Conservation (phyloP, 2,113 vertebrate genomes). For the Atrichornis clamosus region DNA sequence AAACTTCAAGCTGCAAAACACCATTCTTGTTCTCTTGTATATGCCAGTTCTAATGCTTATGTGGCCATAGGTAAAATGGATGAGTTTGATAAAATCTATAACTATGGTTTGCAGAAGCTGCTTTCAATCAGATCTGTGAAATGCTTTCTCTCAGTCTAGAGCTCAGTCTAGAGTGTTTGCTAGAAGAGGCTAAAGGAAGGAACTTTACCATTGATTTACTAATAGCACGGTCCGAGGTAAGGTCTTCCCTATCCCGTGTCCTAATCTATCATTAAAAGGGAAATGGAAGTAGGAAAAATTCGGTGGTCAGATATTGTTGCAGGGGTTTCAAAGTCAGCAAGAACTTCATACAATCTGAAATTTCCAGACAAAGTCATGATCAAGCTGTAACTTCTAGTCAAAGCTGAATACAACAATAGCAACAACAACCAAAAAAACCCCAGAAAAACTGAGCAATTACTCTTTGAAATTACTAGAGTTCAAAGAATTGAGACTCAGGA, state of each 20-base stretch:
- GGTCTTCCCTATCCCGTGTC: neutral
- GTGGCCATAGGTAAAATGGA: neutral
- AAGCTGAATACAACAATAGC: neutral
- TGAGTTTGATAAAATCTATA: neutral
- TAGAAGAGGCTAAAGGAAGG: neutral
- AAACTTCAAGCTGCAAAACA: neutral
- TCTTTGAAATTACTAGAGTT: neutral
- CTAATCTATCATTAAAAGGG: neutral
- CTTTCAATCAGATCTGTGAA: neutral
- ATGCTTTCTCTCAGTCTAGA: neutral
- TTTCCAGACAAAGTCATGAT: neutral
- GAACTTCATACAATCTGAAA: neutral
- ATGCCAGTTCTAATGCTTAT: neutral
- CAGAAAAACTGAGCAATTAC: neutral
- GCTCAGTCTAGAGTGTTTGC: neutral
- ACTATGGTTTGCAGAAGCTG: neutral
- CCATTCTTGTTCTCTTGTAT: neutral
- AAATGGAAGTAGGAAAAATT: neutral
- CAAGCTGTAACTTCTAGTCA: neutral
- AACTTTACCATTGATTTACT: neutral
- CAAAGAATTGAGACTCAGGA: neutral
- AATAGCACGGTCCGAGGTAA: neutral
- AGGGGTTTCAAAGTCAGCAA: neutral
- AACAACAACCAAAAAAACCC: neutral
- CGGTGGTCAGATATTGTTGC: neutral